Evolutionary conservation across 37 sponge, comb jelly and placozoan species (phyloP).

Genomic region (Theonella swinhoei): DNA sequence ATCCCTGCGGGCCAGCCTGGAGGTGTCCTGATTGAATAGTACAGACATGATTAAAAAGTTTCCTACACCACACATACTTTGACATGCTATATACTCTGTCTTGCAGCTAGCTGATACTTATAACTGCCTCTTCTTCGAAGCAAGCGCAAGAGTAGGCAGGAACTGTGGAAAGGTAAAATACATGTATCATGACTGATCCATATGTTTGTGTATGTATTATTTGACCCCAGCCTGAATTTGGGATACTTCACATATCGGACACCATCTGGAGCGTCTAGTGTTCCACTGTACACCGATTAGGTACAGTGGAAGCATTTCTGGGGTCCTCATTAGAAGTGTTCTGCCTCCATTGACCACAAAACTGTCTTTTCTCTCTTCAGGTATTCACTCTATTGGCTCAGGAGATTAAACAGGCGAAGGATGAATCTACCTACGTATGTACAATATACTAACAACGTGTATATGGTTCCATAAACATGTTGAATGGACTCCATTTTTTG

Average conservation of each 20-base stretch:
- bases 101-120: conserved; percentile 60
- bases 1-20: not conserved
- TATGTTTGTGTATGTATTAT: too few species aligned
- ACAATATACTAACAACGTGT: too few species aligned
- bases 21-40: not conserved
- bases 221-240: too few species aligned
- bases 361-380: conserved; percentile 2
- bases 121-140: conserved; percentile 41
- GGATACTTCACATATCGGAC: too few species aligned
- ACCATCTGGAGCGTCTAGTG: too few species aligned
- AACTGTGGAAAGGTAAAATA: conserved; percentile 41
- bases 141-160: conserved; percentile 18
- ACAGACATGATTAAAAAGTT: not conserved
- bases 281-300: too few species aligned
- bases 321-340: too few species aligned
- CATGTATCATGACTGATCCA: too few species aligned
- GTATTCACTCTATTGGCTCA: conserved; percentile 17
- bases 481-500: too few species aligned
- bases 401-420: conserved; percentile 9
- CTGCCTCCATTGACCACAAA: too few species aligned
- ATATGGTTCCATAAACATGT: too few species aligned
- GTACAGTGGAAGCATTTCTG: too few species aligned
- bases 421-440: not conserved
- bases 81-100: not conserved
- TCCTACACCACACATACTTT: not conserved